Base-by-base conservation (phyloP, 92 coral and sea anemone species). In the Phenganax stokvisi region DNA sequence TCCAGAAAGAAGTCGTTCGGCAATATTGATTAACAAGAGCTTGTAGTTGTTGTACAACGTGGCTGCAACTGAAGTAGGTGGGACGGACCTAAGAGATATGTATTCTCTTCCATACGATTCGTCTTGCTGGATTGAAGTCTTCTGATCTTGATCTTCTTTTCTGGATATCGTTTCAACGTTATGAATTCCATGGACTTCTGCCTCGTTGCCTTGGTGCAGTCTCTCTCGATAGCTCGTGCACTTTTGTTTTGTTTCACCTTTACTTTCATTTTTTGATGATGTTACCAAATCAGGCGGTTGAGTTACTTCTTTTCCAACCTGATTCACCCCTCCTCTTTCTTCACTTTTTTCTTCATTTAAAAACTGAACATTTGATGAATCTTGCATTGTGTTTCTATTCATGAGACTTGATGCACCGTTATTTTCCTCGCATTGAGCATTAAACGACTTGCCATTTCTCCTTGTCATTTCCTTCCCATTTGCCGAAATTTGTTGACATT, bases 11-110 rank as follows among this genome's bases (percentile, higher is more conserved):
- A 64, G 70, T 9, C 31, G 7, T 64, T 17, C 37, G 6, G 37
- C 70, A 8, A 64, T 30, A 17, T 17, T 15, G 12, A 61, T 17
- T 61, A 61, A 61, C 67, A 61, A 28, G 28, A 61, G 67, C 67
- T 61, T 64, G 47, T 64, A 64, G 70, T 64, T 64, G 70, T 64
- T 64, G 31, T 64, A 64, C 70, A 64, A n/a, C 7, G 70, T 64
- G 8, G 70, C 30, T 0, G 70, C 70, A 2, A 64, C 70, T 64
- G 70, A 64, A 20, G 70, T 64, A 64, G 70, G 70, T 0, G 70
- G 70, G 7, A 64, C 12, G 30, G 27, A 20, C 27, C 70, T 7
- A 12, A 64, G 70, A 3, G 70, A 64, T 64, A 64, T 64, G 9
- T 7, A 20, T 17, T 64, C 70, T 64, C 47, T 64, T 17, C 47